Conservation (phyloP, 2,113 vertebrate genomes). For the Parus major region DNA sequence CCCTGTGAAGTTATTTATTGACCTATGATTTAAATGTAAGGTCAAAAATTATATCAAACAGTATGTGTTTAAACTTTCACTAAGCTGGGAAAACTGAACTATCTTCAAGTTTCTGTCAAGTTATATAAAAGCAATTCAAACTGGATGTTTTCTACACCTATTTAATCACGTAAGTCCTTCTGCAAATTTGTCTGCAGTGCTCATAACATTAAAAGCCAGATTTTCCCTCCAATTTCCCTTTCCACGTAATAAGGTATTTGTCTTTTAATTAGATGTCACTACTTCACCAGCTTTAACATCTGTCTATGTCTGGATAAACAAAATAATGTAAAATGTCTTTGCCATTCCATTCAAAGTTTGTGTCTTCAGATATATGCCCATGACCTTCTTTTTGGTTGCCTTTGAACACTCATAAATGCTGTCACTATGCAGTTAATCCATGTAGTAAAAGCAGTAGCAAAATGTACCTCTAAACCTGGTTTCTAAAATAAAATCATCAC, state of each 20-base stretch:
- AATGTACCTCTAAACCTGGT: neutral
- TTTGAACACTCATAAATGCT: neutral
- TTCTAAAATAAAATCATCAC: neutral
- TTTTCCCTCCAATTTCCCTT: neutral
- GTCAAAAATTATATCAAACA: neutral
- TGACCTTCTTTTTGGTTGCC: neutral
- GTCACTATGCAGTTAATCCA: neutral
- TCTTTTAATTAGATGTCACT: neutral
- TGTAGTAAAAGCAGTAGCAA: neutral
- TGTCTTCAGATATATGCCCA: fast-evolving
- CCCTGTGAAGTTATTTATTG: neutral
- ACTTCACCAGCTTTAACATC: neutral
- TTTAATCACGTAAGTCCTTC: neutral
- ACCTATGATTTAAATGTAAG: neutral
- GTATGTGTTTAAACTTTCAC: neutral
- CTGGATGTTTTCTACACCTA: neutral
- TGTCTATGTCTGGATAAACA: neutral
- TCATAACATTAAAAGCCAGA: neutral
- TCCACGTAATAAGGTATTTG: neutral
- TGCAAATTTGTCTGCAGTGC: neutral
- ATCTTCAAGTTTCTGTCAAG: neutral
- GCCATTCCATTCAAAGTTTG: neutral
- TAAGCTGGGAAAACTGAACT: neutral
- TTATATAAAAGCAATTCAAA: neutral
- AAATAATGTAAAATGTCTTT: neutral